phyloP scores from a whole-genome alignment of 2,888 invertebrate genomes.

The Dynastes maya region DNA sequence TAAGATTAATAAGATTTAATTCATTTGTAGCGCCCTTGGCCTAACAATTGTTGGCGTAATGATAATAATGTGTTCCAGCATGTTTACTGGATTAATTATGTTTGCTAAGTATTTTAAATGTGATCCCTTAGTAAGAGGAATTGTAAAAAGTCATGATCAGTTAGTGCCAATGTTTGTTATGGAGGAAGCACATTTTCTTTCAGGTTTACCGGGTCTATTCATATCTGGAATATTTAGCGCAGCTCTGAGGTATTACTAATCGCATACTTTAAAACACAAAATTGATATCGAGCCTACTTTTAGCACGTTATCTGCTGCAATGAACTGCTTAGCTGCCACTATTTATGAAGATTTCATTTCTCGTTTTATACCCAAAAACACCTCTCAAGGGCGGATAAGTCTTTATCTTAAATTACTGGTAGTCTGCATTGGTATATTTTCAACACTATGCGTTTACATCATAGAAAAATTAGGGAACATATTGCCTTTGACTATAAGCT shows the following conservation, averaged over 20 bases:
- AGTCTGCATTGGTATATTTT: constrained; percentile 75
- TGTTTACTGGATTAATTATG: constrained; percentile 75
- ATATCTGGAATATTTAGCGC: constrained; percentile 84
- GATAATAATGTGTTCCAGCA: constrained; percentile 73
- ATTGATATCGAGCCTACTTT: constrained; percentile 56
- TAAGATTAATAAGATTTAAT: constrained; percentile 4
- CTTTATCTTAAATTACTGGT: constrained; percentile 74
- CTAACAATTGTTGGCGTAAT: constrained; percentile 71
- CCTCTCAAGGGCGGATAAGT: constrained; percentile 72
- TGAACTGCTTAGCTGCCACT: constrained; percentile 77
- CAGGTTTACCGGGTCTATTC: constrained; percentile 83
- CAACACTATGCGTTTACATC: constrained; percentile 80
- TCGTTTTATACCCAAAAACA: constrained; percentile 71
- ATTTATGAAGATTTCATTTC: constrained; percentile 78
- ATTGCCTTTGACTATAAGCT: constrained; percentile 77
- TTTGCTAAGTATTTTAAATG: constrained; percentile 79
- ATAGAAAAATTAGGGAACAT: constrained; percentile 78
- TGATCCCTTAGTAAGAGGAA: constrained; percentile 76
- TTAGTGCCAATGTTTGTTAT: constrained; percentile 82
- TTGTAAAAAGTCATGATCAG: constrained; percentile 74
- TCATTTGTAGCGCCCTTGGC: constrained; percentile 35
- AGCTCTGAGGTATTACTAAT: constrained; percentile 73
- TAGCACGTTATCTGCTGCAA: constrained; percentile 77
- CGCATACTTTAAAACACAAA: too few species aligned
- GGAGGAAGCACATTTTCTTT: constrained; percentile 78